These are phyloP conservation scores for Biston betularia DNA, from an alignment of 2,888 invertebrate genomes.

Conservation along the genomic window DNA sequence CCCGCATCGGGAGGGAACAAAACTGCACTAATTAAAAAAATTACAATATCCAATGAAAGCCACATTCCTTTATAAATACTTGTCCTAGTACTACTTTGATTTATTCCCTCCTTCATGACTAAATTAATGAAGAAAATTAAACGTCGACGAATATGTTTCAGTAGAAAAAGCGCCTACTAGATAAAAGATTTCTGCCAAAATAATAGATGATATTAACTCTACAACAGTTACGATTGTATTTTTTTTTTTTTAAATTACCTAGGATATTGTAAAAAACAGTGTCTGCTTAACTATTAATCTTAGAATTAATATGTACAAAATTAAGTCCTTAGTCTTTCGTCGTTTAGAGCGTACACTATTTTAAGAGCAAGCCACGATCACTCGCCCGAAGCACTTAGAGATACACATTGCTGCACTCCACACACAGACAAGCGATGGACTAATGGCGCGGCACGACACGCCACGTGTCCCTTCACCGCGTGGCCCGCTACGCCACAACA, in stretches of 20 bases:
- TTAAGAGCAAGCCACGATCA: conserved; percentile 67
- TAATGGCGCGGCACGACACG: conserved; percentile 18
- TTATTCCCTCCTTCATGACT: conserved; percentile 65
- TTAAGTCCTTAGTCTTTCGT: conserved; percentile 82
- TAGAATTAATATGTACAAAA: conserved; percentile 82
- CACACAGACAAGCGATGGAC: conserved; percentile 49
- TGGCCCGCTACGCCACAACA: conserved; percentile 12
- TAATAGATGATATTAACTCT: conserved; percentile 73
- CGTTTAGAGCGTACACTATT: conserved; percentile 75
- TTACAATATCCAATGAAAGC: conserved; percentile 65
- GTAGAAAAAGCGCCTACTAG: conserved; percentile 64
- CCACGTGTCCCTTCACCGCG: neutral
- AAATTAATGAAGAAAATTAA: conserved; percentile 49
- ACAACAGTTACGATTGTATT: conserved; percentile 82
- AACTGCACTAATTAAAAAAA: conserved; percentile 59
- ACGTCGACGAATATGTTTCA: conserved; percentile 47
- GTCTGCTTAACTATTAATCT: conserved; percentile 75
- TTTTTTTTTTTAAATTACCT: conserved; percentile 73
- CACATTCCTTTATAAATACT: conserved; percentile 60
- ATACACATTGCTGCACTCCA: conserved; percentile 53
- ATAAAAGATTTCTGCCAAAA: conserved; percentile 76
- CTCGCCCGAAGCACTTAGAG: conserved; percentile 58
- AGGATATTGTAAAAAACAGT: conserved; percentile 85
- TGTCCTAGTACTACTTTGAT: conserved; percentile 62
- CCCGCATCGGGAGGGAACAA: conserved; percentile 68